Percentiles rank a stretch among this genome's conserved stretches.
These are phyloP conservation scores for Cantharis flavilabris DNA, from an alignment of 2,888 invertebrate species.

Conservation along the genomic window DNA sequence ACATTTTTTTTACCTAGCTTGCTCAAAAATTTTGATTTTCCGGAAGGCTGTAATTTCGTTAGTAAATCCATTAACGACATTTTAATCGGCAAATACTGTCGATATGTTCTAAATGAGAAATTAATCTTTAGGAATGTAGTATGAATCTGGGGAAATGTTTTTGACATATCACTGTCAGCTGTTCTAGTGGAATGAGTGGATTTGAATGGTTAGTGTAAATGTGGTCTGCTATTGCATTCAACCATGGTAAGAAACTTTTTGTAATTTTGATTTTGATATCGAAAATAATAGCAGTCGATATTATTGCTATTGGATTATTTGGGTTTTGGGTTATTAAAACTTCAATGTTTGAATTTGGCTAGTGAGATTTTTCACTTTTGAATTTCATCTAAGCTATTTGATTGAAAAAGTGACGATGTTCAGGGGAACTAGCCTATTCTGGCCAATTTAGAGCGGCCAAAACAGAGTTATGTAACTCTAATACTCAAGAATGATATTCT, in stretches of 20 bases:
- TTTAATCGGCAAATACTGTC: not conserved
- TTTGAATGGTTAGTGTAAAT: not conserved
- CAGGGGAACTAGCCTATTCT: no score
- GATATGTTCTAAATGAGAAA: not conserved
- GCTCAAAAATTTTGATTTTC: not conserved
- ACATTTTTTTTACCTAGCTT: not conserved
- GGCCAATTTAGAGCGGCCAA: no score
- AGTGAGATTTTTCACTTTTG: no score
- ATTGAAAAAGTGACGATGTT: no score
- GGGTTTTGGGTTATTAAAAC: no score
- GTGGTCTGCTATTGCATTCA: not conserved
- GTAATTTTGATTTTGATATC: not conserved
- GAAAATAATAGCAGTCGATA: not conserved
- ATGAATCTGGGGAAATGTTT: not conserved
- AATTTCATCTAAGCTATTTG: no score
- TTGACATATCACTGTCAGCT: not conserved
- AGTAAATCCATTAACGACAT: not conserved
- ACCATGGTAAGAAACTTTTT: not conserved
- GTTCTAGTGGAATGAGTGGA: not conserved
- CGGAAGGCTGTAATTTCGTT: not conserved
- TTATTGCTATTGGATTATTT: no score
- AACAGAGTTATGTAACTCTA: no score
- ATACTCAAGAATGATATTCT: no score
- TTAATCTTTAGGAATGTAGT: not conserved
- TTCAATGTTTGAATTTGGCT: no score